phyloP scores from a whole-genome alignment of 1,140 invertebrate genomes.

The Philotrypesis tridentata region DNA sequence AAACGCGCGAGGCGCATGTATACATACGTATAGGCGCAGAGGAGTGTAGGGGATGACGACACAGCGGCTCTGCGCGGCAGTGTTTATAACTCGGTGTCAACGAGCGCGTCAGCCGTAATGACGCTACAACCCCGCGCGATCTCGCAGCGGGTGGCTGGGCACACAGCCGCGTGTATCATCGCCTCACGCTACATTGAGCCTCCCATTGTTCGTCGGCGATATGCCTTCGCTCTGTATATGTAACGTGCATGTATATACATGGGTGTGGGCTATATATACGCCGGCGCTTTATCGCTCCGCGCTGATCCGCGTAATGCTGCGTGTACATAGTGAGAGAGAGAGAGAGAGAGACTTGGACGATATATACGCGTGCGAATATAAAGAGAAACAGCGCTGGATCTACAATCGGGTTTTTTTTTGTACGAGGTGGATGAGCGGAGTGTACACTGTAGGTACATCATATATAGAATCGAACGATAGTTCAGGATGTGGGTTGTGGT shows the following conservation, averaged over 20 bases:
- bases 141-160: conserved; percentile 60
- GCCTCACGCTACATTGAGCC: conserved; percentile 69
- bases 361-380: not conserved
- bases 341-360: not conserved
- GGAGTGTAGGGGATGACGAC: not conserved
- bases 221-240: not conserved
- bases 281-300: not conserved
- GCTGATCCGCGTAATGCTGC: not conserved
- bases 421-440: no score
- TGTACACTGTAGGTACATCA: no score
- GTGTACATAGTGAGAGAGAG: no score
- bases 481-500: no score
- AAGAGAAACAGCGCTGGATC: no score
- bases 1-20: no score
- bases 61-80: conserved; percentile 63
- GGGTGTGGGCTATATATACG: not conserved
- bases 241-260: not conserved
- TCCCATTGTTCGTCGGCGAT: conserved; percentile 1
- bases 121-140: conserved; percentile 51
- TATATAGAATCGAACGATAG: no score
- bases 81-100: conserved; percentile 70
- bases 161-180: conserved; percentile 63
- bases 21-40: no score
- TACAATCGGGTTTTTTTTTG: not conserved
- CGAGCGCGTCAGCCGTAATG: conserved; percentile 57